Evolutionary conservation across 2,797 vertebrate species (phyloP).

Genomic region (Sebastes alutus): DNA sequence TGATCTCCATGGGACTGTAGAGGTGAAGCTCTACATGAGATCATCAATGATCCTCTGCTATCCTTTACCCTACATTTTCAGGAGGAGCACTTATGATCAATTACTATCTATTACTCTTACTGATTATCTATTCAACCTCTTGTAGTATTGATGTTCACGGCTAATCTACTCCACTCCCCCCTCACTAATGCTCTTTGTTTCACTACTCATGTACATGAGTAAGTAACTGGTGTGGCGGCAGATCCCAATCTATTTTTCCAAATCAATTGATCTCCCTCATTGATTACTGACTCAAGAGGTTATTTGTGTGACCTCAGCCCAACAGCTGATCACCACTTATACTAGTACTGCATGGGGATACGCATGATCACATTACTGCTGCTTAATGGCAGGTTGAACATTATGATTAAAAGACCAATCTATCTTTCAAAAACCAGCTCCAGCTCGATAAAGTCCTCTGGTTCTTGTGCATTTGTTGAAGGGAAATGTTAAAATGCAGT

Average conservation of each 20-base stretch:
- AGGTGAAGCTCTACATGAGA: neutral
- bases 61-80: neutral
- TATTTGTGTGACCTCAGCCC: neutral
- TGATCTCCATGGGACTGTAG: neutral
- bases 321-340: neutral
- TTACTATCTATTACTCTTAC: neutral
- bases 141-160: slow-evolving; percentile 22
- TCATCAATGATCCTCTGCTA: neutral
- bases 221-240: neutral
- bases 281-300: neutral
- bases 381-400: neutral
- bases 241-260: neutral
- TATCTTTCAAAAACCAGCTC: no score
- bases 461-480: no score
- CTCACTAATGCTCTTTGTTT: neutral
- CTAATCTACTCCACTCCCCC: slow-evolving; percentile 2
- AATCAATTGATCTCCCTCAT: slow-evolving; percentile 1
- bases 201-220: neutral
- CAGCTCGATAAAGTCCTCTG: no score
- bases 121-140: slow-evolving; percentile 2
- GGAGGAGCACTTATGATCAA: neutral
- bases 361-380: no score
- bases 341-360: neutral
- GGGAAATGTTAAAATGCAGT: no score
- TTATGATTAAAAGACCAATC: neutral